phyloP scores from a whole-genome alignment of 1,140 invertebrate species.

The Aphelinus certus region DNA sequence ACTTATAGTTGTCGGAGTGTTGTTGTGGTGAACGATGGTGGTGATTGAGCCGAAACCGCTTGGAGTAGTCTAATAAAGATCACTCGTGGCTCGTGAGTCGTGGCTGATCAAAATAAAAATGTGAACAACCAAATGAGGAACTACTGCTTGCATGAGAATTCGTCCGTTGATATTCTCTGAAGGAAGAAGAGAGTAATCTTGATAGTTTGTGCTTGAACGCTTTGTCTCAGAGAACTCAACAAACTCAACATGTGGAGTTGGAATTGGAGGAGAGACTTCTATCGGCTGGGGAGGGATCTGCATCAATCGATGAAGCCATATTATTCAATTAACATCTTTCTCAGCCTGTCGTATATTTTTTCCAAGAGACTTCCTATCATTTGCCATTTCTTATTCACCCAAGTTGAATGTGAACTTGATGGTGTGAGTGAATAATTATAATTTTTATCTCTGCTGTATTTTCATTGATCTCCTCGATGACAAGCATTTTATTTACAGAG shows the following conservation, averaged over 20 bases:
- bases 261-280: conserved; percentile 13
- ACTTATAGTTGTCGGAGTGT: too few species aligned
- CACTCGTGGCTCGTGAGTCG: too few species aligned
- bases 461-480: too few species aligned
- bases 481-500: conserved; percentile 67
- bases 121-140: conserved; percentile 1
- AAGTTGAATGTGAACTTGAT: conserved; percentile 82
- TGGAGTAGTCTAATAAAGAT: too few species aligned
- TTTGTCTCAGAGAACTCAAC: neutral
- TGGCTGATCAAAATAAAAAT: too few species aligned
- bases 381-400: conserved; percentile 77
- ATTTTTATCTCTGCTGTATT: neutral
- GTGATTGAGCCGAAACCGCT: too few species aligned
- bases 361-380: conserved; percentile 77
- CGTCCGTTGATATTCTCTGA: conserved; percentile 22
- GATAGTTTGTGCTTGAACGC: conserved; percentile 30
- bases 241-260: conserved; percentile 19
- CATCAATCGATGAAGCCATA: conserved; percentile 81
- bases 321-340: conserved; percentile 87
- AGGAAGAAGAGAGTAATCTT: conserved; percentile 30
- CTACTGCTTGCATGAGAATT: conserved; percentile 27
- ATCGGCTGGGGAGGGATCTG: conserved; percentile 74
- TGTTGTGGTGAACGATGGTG: too few species aligned
- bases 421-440: conserved; percentile 66
- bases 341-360: conserved; percentile 83